Conservation (phyloP, 2,888 invertebrate genomes). For the Gastrophysa polygoni region DNA sequence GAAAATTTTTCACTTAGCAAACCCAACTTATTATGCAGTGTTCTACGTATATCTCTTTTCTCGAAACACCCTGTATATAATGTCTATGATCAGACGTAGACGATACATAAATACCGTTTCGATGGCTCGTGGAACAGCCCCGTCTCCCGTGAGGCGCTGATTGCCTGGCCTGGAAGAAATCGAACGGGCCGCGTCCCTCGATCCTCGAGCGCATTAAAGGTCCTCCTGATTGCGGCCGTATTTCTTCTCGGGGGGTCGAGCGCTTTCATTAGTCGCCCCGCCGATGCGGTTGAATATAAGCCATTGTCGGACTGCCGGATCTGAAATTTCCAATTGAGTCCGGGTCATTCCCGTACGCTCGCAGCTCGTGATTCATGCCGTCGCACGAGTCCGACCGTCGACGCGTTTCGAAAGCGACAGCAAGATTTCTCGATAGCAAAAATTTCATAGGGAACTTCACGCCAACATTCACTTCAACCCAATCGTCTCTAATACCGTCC, state of each 20-base stretch:
- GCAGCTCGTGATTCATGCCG: constrained; percentile 51
- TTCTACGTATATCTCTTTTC: too few species aligned
- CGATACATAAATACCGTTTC: constrained; percentile 10
- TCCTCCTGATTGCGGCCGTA: constrained; percentile 58
- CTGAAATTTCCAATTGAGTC: constrained; percentile 54
- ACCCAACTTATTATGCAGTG: too few species aligned
- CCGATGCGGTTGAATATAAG: constrained; percentile 54
- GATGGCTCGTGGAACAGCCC: constrained; percentile 17
- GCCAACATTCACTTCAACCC: too few species aligned
- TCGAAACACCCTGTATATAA: too few species aligned
- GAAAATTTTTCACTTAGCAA: too few species aligned
- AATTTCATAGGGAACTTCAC: too few species aligned
- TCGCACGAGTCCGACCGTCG: constrained; percentile 27
- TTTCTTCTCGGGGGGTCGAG: constrained; percentile 54
- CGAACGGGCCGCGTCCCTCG: constrained; percentile 55
- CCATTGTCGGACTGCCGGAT: constrained; percentile 49
- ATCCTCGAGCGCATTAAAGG: constrained; percentile 56
- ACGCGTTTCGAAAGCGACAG: too few species aligned
- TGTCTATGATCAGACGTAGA: constrained; percentile 6
- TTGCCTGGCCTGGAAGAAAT: constrained; percentile 54
- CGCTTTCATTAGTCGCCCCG: constrained; percentile 54
- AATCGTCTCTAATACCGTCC: too few species aligned
- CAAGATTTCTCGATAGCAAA: too few species aligned
- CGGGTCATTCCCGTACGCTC: constrained; percentile 51
- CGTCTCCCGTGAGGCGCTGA: constrained; percentile 42